A percentile compares a stretch with the other conserved stretches of the same genome.
Evolutionary conservation across 2,888 invertebrate genomes (phyloP).

Genomic region (Gerris lacustris): DNA sequence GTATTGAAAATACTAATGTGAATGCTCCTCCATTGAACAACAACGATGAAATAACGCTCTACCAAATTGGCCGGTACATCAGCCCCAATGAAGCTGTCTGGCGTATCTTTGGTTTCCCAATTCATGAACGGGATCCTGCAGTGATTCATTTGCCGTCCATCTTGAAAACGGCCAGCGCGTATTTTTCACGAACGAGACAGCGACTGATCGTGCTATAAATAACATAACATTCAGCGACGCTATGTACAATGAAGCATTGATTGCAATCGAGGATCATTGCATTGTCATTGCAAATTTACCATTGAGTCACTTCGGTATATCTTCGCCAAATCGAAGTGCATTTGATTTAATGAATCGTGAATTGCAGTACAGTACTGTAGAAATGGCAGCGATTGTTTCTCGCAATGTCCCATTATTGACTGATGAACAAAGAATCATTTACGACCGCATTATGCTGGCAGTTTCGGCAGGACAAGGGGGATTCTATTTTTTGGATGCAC

Average conservation of each 20-base stretch:
- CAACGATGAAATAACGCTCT: slow-evolving; percentile 30
- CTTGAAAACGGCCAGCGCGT: not conserved
- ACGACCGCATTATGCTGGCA: not conserved
- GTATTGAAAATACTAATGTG: slow-evolving; percentile 17
- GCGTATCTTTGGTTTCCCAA: no score
- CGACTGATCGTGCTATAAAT: slow-evolving; percentile 10
- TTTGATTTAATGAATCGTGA: not conserved
- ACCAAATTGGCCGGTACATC: slow-evolving; percentile 29
- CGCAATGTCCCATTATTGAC: not conserved
- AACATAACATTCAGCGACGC: not conserved
- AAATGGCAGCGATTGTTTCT: not conserved
- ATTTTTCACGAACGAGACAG: not conserved
- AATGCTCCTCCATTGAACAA: not conserved
- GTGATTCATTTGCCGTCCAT: not conserved
- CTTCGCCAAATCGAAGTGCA: not conserved
- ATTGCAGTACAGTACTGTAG: not conserved
- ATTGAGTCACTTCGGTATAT: not conserved
- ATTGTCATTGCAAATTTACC: not conserved
- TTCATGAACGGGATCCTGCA: not conserved
- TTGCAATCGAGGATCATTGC: not conserved
- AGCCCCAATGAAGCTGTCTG: slow-evolving; percentile 19
- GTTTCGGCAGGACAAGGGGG: not conserved
- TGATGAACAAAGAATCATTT: not conserved
- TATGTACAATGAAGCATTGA: not conserved
- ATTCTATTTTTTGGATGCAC: slow-evolving; percentile 4